Percentiles rank a stretch among this genome's conserved stretches.
phyloP scores from a whole-genome alignment of 2,888 invertebrate genomes.

The Pomacea canaliculata region DNA sequence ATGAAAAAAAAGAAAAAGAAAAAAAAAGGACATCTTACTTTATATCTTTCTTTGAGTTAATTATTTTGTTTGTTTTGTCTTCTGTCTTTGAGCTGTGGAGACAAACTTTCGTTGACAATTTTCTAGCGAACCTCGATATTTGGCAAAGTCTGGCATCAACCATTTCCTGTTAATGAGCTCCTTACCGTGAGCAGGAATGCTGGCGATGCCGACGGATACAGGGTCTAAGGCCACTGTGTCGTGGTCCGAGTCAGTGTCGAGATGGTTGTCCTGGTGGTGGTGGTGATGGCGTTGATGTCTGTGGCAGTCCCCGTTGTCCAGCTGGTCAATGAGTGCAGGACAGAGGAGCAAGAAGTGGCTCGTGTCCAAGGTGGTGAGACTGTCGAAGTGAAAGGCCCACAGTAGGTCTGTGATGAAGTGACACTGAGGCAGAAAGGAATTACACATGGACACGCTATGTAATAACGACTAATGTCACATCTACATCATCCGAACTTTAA shows the following conservation, averaged over 20 bases:
- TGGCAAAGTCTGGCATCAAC: too few species aligned
- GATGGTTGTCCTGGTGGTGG: background rate
- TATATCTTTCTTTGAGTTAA: too few species aligned
- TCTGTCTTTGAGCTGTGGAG: too few species aligned
- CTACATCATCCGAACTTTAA: background rate
- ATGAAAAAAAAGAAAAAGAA: background rate
- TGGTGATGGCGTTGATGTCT: constrained; percentile 5
- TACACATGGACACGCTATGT: background rate
- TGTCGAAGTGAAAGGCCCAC: constrained; percentile 15
- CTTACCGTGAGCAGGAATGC: background rate
- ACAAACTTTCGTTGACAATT: too few species aligned
- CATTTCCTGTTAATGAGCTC: too few species aligned
- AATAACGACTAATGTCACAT: background rate
- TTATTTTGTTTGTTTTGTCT: too few species aligned
- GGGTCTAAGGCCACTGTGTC: background rate
- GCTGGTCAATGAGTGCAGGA: constrained; percentile 30
- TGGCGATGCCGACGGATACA: background rate
- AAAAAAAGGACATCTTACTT: background rate
- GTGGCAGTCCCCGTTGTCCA: constrained; percentile 23
- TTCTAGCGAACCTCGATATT: too few species aligned
- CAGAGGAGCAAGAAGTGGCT: constrained; percentile 24
- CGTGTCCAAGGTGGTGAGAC: background rate
- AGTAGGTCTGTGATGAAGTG: constrained; percentile 14
- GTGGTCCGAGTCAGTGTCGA: background rate
- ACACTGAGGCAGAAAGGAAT: constrained; percentile 20